Conservation (phyloP, 2,888 invertebrate species). For the Amblyjoppa proteus region DNA sequence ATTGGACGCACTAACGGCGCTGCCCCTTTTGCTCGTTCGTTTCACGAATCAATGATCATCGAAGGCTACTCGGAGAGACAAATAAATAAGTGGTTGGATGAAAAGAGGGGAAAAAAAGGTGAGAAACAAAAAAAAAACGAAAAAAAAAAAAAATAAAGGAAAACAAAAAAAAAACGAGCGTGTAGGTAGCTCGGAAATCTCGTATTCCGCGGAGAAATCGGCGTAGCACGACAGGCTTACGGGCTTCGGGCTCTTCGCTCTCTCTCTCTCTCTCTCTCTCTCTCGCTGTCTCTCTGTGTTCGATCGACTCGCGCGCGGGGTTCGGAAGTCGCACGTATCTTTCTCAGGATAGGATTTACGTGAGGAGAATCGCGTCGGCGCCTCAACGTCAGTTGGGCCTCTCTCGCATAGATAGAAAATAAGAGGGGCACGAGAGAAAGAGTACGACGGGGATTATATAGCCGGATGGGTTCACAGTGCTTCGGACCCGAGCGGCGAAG, state of each 20-base stretch:
- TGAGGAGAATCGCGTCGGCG: slow-evolving; percentile 59
- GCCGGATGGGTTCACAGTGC: neutral
- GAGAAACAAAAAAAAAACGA: neutral
- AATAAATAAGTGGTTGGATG: slow-evolving; percentile 21
- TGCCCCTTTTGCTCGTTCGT: slow-evolving; percentile 24
- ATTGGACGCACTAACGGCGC: neutral
- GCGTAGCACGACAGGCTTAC: slow-evolving; percentile 30
- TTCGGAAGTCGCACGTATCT: slow-evolving; percentile 67
- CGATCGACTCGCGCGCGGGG: slow-evolving; percentile 25
- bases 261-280: slow-evolving; percentile 3
- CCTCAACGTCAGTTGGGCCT: slow-evolving; percentile 48
- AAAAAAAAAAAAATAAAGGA: neutral
- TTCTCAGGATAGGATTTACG: slow-evolving; percentile 65
- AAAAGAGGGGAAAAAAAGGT: slow-evolving; percentile 17
- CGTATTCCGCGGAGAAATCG: slow-evolving; percentile 60
- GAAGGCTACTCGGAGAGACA: slow-evolving; percentile 7
- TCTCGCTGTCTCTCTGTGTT: slow-evolving; percentile 5
- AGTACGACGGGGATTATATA: neutral
- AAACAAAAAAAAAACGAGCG: neutral
- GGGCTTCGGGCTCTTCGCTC: neutral
- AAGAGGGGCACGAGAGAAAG: neutral
- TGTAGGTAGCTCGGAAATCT: slow-evolving; percentile 36
- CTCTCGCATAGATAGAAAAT: slow-evolving; percentile 20
- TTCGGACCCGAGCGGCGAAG: neutral
- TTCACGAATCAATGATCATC: slow-evolving; percentile 48